phyloP scores from a whole-genome alignment of 2,797 vertebrate species.

The Rhabdophis nuchalis region DNA sequence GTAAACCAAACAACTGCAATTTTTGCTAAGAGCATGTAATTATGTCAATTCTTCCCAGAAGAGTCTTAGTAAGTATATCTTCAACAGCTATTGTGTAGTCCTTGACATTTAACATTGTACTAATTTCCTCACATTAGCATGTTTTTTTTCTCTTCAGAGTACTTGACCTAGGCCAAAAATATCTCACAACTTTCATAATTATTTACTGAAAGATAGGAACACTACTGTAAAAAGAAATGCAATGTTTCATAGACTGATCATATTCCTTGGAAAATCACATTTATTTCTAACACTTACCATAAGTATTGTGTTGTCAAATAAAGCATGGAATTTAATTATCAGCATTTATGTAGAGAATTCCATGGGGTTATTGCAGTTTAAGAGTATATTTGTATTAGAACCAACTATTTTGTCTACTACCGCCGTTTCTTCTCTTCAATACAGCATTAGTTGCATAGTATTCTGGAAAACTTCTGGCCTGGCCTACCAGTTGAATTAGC shows the following conservation, averaged over 20 bases:
- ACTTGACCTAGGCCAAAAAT: slow-evolving; percentile 65
- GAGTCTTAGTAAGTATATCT: slow-evolving; percentile 63
- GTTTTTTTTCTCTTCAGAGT: slow-evolving; percentile 58
- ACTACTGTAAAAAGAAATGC: slow-evolving; percentile 32
- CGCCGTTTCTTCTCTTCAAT: background rate
- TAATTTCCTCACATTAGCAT: slow-evolving; percentile 61
- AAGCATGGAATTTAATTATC: slow-evolving; percentile 73
- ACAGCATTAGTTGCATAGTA: background rate
- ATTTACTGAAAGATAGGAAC: slow-evolving; percentile 58
- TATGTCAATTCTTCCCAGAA: slow-evolving; percentile 51
- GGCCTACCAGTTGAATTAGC: background rate
- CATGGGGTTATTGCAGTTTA: background rate
- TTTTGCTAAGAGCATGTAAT: slow-evolving; percentile 50
- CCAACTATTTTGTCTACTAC: background rate
- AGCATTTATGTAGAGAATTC: slow-evolving; percentile 70
- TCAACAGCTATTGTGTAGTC: slow-evolving; percentile 58
- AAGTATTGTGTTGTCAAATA: slow-evolving; percentile 57
- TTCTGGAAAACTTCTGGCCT: background rate
- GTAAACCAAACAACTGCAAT: slow-evolving; percentile 47
- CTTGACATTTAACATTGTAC: slow-evolving; percentile 66
- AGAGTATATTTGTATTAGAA: background rate
- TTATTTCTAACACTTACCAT: slow-evolving; percentile 47
- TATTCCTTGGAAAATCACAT: slow-evolving; percentile 52
- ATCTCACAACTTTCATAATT: slow-evolving; percentile 60
- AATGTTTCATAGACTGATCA: slow-evolving; percentile 48